Conservation (phyloP, 2,888 invertebrate genomes). For the Hirtodrosophila histrioides region DNA sequence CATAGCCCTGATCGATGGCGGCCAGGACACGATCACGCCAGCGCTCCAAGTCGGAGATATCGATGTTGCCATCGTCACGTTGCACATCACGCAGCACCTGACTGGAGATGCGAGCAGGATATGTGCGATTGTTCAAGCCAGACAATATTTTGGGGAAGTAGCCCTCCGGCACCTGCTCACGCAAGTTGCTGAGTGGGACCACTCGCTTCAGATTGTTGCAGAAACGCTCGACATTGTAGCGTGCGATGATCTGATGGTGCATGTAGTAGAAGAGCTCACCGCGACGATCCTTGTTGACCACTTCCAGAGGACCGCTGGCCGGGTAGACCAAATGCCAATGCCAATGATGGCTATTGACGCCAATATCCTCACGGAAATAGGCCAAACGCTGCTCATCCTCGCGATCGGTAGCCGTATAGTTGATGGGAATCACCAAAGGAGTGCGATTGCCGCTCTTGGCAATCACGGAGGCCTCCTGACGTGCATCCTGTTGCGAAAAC, state of each 20-base stretch:
- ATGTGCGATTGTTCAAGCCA: slow-evolving; percentile 87
- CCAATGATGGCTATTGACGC: slow-evolving; percentile 95
- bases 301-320: slow-evolving; percentile 86
- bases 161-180: slow-evolving; percentile 89
- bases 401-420: slow-evolving; percentile 90
- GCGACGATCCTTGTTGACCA: slow-evolving; percentile 90
- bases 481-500: slow-evolving; percentile 84
- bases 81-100: slow-evolving; percentile 87
- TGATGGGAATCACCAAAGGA: slow-evolving; percentile 88
- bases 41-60: slow-evolving; percentile 87
- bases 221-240: slow-evolving; percentile 92
- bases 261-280: slow-evolving; percentile 91
- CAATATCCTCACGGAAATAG: slow-evolving; percentile 94
- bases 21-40: slow-evolving; percentile 91
- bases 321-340: slow-evolving; percentile 96
- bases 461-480: slow-evolving; percentile 88
- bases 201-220: slow-evolving; percentile 88
- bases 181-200: slow-evolving; percentile 88
- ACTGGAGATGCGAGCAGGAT: slow-evolving; percentile 89
- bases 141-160: slow-evolving; percentile 93
- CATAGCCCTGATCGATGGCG: slow-evolving; percentile 89
- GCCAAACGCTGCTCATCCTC: slow-evolving; percentile 92
- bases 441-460: slow-evolving; percentile 85
- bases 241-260: slow-evolving; percentile 87
- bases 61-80: slow-evolving; percentile 87